Percentiles rank a stretch among this genome's conserved stretches.
phyloP scores from a whole-genome alignment of 1,140 invertebrate species.

The Lucilia cuprina region DNA sequence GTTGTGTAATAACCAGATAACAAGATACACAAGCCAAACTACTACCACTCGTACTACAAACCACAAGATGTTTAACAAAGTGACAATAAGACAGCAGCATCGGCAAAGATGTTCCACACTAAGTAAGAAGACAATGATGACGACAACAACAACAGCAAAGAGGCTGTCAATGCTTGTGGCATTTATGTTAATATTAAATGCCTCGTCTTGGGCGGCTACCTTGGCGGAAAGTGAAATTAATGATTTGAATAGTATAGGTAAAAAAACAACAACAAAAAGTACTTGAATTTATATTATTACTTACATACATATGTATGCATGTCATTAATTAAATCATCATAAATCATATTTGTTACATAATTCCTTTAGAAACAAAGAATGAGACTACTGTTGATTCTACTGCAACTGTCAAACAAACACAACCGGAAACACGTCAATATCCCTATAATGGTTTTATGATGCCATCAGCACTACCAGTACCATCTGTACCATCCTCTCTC shows the following conservation, averaged over 20 bases:
- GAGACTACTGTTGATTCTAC: not conserved
- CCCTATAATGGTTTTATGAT: not conserved
- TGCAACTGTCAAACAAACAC: not conserved
- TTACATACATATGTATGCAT: too few relatives aligned
- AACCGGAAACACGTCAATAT: constrained; percentile 9
- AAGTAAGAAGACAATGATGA: not conserved
- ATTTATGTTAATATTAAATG: not conserved
- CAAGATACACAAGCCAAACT: constrained; percentile 24
- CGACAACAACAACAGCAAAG: not conserved
- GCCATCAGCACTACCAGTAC: not conserved
- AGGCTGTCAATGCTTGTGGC: not conserved
- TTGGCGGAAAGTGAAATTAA: constrained; percentile 20
- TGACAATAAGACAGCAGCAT: constrained; percentile 20
- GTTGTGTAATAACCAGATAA: constrained; percentile 35
- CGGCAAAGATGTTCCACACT: not conserved
- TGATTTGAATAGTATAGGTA: constrained; percentile 25
- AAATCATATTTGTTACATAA: not conserved
- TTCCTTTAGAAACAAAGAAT: not conserved
- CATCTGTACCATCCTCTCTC: not conserved
- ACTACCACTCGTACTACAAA: not conserved
- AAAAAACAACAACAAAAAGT: not conserved
- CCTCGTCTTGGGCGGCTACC: not conserved
- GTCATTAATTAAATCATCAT: not conserved
- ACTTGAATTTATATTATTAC: not conserved
- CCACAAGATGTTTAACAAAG: not conserved